Base-by-base conservation (phyloP, 1,140 invertebrate species). In the Drosophila pallidifrons region DNA sequence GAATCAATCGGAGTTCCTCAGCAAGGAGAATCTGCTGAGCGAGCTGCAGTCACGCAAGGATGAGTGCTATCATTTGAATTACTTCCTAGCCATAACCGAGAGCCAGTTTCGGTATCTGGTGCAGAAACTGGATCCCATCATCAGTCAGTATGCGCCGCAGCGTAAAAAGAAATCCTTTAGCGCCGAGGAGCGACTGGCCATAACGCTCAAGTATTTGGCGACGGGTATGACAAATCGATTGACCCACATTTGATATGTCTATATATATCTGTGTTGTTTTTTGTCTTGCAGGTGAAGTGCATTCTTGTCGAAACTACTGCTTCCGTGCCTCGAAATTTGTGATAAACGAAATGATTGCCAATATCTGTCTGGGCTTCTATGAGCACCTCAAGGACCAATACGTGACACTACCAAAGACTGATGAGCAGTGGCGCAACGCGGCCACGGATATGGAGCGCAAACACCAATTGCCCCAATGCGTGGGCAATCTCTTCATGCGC, bases 311-410 rank as follows among this genome's bases (percentile, higher is more conserved):
- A 75, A 91, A 92, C 79, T 92, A 92, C 82, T 92, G 91, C 80
- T 92, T 92, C 85, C 91, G 90, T 87, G 91, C 91, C 82, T 92
- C 91, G 60, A 91, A 92, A 85, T 81, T 91, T 90, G 91, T 92
- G 82, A 92, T 92, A 87, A 81, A 91, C 77, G 89, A 86, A 87
- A 92, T 92, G 91, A 92, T 92, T 80, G 87, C 88, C 81, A 91
- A 92, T 79, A 92, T 92, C 75, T 92, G 91, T 82, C 75, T 90
- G 79, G 87, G 89, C 81, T 91, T 92, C 76, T 92, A 92, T 38
- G 88, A 91, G 81, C 80, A 83, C 78, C 89, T 92, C 58, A 91
- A 92, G 75, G 91, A 92, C 73, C 83, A 91, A 90, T 92, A 87
- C 78, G 78, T 92, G 70, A 86, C 79, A 87, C 82, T 90, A 81